Percentiles rank a stretch among this genome's conserved stretches.
These are phyloP conservation scores for Artibeus lituratus DNA, from an alignment of 2,797 vertebrate genomes.

Conservation along the genomic window DNA sequence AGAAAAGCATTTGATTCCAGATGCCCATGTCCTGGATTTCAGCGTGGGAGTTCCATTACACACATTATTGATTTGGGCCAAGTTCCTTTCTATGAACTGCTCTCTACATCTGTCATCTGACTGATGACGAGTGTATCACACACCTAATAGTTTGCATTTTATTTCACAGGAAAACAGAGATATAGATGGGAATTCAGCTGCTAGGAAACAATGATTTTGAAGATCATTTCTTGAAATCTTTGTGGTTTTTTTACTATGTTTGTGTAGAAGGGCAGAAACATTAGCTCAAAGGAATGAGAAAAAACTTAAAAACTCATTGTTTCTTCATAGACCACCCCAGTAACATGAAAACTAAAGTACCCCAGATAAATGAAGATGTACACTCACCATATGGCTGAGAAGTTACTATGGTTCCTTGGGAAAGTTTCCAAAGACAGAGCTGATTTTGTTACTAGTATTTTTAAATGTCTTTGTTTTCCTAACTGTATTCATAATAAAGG, in stretches of 20 bases:
- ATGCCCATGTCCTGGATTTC: not conserved
- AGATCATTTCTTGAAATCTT: conserved; percentile 5
- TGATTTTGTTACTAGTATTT: not conserved
- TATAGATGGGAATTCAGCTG: not conserved
- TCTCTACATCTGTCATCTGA: conserved; percentile 28
- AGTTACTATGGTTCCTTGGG: not conserved
- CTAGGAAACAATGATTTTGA: not conserved
- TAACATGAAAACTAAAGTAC: not conserved
- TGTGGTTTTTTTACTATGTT: not conserved
- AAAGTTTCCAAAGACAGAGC: not conserved
- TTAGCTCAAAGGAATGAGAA: not conserved
- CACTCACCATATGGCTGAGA: not conserved
- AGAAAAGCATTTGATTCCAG: not conserved
- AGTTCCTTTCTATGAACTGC: not conserved
- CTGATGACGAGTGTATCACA: conserved; percentile 6
- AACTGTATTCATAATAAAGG: not conserved
- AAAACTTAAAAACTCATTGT: not conserved
- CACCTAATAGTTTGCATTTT: conserved; percentile 8
- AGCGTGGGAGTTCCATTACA: conserved; percentile 49
- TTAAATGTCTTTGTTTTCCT: not conserved
- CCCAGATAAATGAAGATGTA: not conserved
- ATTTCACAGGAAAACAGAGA: conserved; percentile 30
- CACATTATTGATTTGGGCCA: conserved; percentile 43
- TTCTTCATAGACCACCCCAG: not conserved
- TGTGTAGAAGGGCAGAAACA: not conserved